phyloP scores from a whole-genome alignment of 2,888 invertebrate genomes.

The Orchesella flavescens region DNA sequence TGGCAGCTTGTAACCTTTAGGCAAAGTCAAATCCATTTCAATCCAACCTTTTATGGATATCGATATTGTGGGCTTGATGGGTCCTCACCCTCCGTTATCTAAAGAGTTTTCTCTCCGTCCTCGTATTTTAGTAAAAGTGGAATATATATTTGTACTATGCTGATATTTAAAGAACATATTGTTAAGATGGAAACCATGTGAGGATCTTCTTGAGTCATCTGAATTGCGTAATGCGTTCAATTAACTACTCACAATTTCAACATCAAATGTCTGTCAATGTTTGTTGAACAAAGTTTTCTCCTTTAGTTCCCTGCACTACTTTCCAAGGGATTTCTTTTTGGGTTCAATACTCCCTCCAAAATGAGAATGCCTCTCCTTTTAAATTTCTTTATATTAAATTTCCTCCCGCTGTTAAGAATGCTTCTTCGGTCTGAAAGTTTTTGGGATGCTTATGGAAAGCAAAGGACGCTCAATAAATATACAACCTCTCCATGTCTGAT shows the following conservation, averaged over 20 bases:
- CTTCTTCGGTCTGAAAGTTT: too few species aligned
- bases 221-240: conserved; percentile 44
- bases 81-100: background rate
- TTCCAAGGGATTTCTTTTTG: too few species aligned
- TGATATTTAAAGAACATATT: background rate
- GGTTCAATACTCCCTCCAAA: too few species aligned
- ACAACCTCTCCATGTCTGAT: background rate
- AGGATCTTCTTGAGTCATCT: conserved; percentile 16
- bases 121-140: background rate
- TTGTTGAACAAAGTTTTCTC: too few species aligned
- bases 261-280: background rate
- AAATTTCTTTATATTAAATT: too few species aligned
- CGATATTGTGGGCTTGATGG: background rate
- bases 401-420: too few species aligned
- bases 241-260: conserved; percentile 27
- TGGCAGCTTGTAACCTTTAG: conserved; percentile 47
- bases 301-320: too few species aligned
- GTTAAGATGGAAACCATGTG: background rate
- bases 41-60: conserved; percentile 6
- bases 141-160: too few species aligned
- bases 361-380: too few species aligned
- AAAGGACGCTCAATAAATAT: background rate
- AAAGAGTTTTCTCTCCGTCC: background rate
- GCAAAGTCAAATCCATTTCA: conserved; percentile 38
- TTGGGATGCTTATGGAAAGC: too few species aligned